Conservation (phyloP, 2,888 invertebrate genomes). For the Erynnis tages region DNA sequence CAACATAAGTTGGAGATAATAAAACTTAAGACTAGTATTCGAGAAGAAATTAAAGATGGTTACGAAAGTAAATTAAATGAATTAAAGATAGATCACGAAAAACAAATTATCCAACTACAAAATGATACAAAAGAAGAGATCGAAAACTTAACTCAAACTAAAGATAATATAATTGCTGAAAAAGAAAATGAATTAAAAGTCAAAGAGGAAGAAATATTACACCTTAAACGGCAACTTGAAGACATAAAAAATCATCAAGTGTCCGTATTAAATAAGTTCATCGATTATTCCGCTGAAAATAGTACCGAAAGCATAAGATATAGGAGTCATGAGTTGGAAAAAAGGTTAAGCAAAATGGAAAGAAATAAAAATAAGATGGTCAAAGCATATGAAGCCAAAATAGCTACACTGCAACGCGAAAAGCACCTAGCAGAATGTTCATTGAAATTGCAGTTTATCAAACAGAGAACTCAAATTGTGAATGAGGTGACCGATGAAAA, state of each 20-base stretch:
- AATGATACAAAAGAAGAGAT: constrained; percentile 43
- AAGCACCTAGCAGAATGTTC: constrained; percentile 65
- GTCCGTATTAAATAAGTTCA: constrained; percentile 46
- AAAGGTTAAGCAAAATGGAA: constrained; percentile 58
- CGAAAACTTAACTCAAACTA: constrained; percentile 38
- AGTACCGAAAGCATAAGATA: constrained; percentile 41
- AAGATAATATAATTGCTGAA: constrained; percentile 45
- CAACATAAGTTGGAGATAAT: constrained; percentile 58
- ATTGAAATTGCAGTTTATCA: constrained; percentile 61
- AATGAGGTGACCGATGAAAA: constrained; percentile 59
- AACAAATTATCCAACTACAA: constrained; percentile 45
- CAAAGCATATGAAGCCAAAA: constrained; percentile 56
- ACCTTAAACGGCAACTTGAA: constrained; percentile 48
- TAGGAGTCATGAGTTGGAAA: constrained; percentile 55
- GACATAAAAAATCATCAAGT: constrained; percentile 53
- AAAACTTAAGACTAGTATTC: constrained; percentile 44
- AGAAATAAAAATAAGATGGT: constrained; percentile 55
- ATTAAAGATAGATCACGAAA: constrained; percentile 49
- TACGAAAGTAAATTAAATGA: constrained; percentile 57
- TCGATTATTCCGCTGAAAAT: constrained; percentile 47
- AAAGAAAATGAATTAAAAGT: constrained; percentile 51
- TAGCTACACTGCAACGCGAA: constrained; percentile 59
- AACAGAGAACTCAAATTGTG: constrained; percentile 61
- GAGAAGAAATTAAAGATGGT: constrained; percentile 47
- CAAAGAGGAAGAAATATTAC: constrained; percentile 53